These are phyloP conservation scores for Pantherophis guttatus DNA, from an alignment of 2,113 vertebrate species.

Conservation along the genomic window DNA sequence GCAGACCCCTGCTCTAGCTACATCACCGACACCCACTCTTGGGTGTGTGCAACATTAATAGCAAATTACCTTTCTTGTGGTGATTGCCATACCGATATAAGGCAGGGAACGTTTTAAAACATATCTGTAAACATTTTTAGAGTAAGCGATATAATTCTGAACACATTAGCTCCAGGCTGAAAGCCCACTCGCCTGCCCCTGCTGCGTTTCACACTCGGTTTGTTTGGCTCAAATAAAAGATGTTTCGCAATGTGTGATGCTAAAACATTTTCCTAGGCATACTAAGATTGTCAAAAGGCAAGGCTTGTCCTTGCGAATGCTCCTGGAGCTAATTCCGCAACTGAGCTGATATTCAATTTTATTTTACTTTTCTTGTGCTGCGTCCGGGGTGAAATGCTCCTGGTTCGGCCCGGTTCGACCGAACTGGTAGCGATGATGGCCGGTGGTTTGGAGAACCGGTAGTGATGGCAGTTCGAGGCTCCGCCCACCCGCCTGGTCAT, in stretches of 20 bases:
- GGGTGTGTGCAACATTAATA: not conserved
- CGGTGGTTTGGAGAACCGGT: no score
- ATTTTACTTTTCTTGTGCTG: not conserved
- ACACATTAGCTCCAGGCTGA: not conserved
- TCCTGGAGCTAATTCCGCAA: not conserved
- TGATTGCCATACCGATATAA: not conserved
- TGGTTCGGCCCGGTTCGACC: no score
- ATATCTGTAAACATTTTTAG: not conserved
- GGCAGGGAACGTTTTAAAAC: not conserved
- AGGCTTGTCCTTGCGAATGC: not conserved
- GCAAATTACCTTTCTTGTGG: not conserved
- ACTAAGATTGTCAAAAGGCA: not conserved
- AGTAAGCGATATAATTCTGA: not conserved
- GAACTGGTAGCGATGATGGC: no score
- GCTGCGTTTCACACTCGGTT: rapidly evolving
- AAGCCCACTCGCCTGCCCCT: not conserved
- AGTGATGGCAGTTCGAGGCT: no score
- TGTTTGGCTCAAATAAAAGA: not conserved
- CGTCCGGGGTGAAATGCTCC: not conserved
- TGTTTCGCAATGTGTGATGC: not conserved
- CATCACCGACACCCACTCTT: not conserved
- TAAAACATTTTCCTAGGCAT: not conserved
- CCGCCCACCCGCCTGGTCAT: no score
- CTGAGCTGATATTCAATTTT: not conserved
- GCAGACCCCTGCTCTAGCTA: not conserved